A percentile compares a stretch with the other conserved stretches of the same genome.
Conservation (phyloP, 1,140 invertebrate genomes). For the Dreissena rostriformis region DNA sequence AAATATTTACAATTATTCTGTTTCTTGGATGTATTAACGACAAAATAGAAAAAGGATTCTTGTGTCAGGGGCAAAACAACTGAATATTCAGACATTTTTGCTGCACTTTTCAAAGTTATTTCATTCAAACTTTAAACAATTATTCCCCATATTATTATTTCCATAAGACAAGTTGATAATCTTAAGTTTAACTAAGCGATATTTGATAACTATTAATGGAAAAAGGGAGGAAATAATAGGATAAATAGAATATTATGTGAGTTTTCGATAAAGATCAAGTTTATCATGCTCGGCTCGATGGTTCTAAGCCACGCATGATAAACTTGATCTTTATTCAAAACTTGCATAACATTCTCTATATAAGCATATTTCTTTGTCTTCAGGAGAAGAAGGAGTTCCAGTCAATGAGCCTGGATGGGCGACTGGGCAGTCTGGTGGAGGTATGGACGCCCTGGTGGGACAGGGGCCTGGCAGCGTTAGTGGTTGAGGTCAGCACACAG, state of each 20-base stretch:
- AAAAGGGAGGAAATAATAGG: background rate
- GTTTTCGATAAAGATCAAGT: background rate
- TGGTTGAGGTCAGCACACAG: too few species aligned
- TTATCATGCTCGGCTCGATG: background rate
- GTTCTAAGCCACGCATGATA: too few species aligned
- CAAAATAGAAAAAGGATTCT: too few species aligned
- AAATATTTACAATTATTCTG: too few species aligned
- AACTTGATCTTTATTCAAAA: too few species aligned
- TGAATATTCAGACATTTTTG: too few species aligned
- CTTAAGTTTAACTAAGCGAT: background rate
- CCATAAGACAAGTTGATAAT: too few species aligned
- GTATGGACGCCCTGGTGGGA: constrained; percentile 79
- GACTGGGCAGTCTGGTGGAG: constrained; percentile 74
- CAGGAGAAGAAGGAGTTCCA: constrained; percentile 75
- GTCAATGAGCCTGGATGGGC: constrained; percentile 71
- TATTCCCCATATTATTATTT: too few species aligned
- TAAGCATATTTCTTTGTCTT: constrained; percentile 7
- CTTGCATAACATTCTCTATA: background rate
- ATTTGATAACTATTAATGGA: background rate
- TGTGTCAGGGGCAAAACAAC: too few species aligned
- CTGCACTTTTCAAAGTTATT: too few species aligned
- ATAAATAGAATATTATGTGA: background rate
- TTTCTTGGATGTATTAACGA: too few species aligned
- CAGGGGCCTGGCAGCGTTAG: background rate
- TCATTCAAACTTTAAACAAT: too few species aligned